A percentile compares a stretch with the other conserved stretches of the same genome.
phyloP scores from a whole-genome alignment of 2,797 vertebrate species.

The Buphagus erythrorhynchus region DNA sequence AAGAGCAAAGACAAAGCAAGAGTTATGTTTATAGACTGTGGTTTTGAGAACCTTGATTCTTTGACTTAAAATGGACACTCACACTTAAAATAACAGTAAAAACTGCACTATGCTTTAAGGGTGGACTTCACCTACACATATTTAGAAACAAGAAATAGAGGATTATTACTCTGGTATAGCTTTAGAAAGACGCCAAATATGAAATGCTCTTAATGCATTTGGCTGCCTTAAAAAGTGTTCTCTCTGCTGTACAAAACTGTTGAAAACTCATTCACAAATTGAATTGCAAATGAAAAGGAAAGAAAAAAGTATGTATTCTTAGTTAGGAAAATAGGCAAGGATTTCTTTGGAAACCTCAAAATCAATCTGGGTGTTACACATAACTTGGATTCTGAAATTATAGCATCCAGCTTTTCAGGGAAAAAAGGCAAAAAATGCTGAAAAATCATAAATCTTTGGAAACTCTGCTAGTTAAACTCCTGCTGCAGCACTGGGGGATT shows the following conservation, averaged over 20 bases:
- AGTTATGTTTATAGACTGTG: not conserved
- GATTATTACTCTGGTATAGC: not conserved
- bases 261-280: not conserved
- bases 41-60: not conserved
- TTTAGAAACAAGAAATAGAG: not conserved
- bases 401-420: not conserved
- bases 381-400: not conserved
- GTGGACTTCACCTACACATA: not conserved
- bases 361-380: not conserved
- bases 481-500: not conserved
- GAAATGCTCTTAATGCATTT: not conserved
- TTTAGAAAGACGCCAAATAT: not conserved
- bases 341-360: not conserved
- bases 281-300: not conserved
- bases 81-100: not conserved
- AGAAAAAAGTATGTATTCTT: not conserved
- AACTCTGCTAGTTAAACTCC: not conserved
- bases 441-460: not conserved
- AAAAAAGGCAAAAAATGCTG: not conserved
- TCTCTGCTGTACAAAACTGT: not conserved
- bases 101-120: not conserved
- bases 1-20: not conserved
- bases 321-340: not conserved
- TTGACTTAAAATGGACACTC: not conserved
- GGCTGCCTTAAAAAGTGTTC: not conserved